Evolutionary conservation across 2,113 vertebrate genomes (phyloP), one percentile per base, ranked within the genome.

Genomic region (Solea senegalensis): DNA sequence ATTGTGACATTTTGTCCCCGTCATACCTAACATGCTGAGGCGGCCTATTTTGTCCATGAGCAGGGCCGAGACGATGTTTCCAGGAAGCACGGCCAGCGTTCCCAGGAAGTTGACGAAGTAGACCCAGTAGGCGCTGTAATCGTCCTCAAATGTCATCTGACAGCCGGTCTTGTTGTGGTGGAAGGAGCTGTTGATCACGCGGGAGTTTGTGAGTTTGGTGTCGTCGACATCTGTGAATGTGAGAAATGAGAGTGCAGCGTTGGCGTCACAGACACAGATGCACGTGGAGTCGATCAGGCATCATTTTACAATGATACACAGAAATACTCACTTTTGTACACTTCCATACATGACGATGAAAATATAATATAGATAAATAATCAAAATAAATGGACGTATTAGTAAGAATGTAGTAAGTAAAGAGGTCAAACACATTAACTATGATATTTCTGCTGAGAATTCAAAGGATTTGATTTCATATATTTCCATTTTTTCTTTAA

Each of bases 81-180:
- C 98, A 0, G 98, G 98, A 81, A 99, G 89, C 74, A 99, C 98
- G 0, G 98, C 97, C 82, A 98, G 71, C 1, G 97, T 99, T 71
- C 98, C 98, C 85, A 99, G 92, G 90, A 99, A 99, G 92, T 98
- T 99, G 88, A 99, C 97, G 63, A 99, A 99, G 64, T 99, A 99
- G 80, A 99, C 96, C 98, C 98, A 99, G 90, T 99, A 99, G 89
- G 98, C 98, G 51, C 97, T 98, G 79, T 99, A 99, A 81, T 99
- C 97, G 0, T 98, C 95, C 39, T 98, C 96, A 45, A 97, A 98
- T 3, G 95, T 96, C 91, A 99, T 96, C 90, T 98, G 97, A 82
- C 97, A 99, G 55, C 98, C 98, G 0, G 96, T 96, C 86, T 97
- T 99, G 87, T 95, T 91, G 90, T 96, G 93, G 62, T 82, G 86